These are phyloP conservation scores for Camarhynchus parvulus DNA, from an alignment of 2,113 vertebrate genomes.

Conservation along the genomic window DNA sequence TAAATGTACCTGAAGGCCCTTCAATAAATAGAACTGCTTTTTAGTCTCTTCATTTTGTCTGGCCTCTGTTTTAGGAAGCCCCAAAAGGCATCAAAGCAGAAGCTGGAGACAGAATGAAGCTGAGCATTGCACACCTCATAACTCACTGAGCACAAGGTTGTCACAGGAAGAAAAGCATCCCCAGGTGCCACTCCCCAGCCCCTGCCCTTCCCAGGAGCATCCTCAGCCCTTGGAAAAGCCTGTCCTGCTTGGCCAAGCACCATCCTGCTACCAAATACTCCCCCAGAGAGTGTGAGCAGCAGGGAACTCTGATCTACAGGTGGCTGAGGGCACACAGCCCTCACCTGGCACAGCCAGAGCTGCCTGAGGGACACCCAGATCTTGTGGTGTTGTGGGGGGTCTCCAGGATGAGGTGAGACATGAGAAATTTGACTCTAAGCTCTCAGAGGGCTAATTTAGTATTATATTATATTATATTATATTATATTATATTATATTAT, in stretches of 20 bases:
- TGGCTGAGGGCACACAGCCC: rapidly evolving
- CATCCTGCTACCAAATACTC: not conserved
- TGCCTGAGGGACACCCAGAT: not conserved
- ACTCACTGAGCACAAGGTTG: not conserved
- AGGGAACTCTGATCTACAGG: not conserved
- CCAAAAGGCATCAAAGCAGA: not conserved
- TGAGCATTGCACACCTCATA: not conserved
- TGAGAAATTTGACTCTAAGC: no score
- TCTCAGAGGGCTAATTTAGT: no score
- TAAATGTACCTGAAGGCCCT: not conserved
- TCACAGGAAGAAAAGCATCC: not conserved
- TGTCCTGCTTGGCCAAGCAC: not conserved
- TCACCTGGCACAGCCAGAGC: not conserved
- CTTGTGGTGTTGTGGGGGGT: no score
- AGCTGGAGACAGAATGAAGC: not conserved
- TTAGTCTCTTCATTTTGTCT: rapidly evolving
- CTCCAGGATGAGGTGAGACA: no score
- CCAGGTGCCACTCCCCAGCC: rapidly evolving
- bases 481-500: no score
- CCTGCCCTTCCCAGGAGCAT: not conserved
- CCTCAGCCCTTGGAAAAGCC: not conserved
- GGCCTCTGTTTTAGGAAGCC: not conserved
- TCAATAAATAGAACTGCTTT: not conserved
- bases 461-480: no score
- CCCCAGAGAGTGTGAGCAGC: not conserved